Evolutionary conservation across 1,140 invertebrate genomes (phyloP).

Genomic region (Liolophura sinensis): DNA sequence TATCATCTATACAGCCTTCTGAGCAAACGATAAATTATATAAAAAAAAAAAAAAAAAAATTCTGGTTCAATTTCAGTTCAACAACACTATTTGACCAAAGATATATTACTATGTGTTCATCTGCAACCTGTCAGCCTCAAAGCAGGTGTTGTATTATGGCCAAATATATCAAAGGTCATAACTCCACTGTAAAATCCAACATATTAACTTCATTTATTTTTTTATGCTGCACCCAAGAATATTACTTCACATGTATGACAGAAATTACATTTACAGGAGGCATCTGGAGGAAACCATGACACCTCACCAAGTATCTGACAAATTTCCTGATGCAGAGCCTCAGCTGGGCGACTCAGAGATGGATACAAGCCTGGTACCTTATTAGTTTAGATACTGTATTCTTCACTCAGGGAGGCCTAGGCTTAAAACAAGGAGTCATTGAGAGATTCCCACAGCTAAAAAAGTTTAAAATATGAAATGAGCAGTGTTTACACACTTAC

Average conservation of each 20-base stretch:
- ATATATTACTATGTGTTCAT: not conserved
- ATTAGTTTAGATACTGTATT: too few species aligned
- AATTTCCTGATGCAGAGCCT: too few species aligned
- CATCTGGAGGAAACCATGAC: too few species aligned
- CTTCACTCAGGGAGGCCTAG: too few species aligned
- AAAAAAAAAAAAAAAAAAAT: conserved; percentile 6
- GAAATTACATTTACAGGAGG: not conserved
- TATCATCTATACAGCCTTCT: too few species aligned
- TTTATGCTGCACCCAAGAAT: not conserved
- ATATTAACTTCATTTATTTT: not conserved
- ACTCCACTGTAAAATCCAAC: too few species aligned
- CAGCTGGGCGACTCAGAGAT: too few species aligned
- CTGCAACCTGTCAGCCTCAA: not conserved
- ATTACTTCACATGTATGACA: not conserved
- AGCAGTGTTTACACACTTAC: conserved; percentile 25
- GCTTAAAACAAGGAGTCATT: too few species aligned
- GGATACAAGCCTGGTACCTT: too few species aligned
- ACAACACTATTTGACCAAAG: not conserved
- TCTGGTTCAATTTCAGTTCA: not conserved
- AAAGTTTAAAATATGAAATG: not conserved
- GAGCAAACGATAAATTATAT: not conserved
- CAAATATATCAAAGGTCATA: too few species aligned
- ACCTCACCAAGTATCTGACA: too few species aligned
- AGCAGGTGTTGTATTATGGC: not conserved
- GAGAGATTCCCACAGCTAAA: too few species aligned